Evolutionary conservation across 2,888 invertebrate genomes (phyloP).

Genomic region (Epinotia nisella): DNA sequence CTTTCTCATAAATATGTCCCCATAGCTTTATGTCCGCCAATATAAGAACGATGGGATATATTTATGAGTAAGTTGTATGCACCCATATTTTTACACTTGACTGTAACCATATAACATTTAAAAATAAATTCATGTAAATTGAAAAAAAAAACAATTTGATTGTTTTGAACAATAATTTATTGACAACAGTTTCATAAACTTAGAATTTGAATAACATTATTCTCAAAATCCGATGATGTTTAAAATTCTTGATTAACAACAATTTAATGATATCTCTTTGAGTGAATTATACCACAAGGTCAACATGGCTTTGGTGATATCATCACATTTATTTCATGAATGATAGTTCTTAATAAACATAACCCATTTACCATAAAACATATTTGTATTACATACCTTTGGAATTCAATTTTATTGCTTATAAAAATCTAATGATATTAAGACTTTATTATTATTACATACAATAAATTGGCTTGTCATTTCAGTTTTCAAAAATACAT

Average conservation of each 20-base stretch:
- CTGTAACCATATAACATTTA: no score
- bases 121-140: no score
- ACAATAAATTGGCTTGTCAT: conserved; percentile 30
- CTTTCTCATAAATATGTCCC: no score
- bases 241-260: conserved; percentile 37
- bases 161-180: conserved; percentile 58
- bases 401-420: conserved; percentile 35
- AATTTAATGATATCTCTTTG: conserved; percentile 34
- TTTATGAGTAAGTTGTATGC: no score
- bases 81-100: no score
- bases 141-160: background rate
- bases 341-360: conserved; percentile 9
- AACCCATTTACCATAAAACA: conserved; percentile 9
- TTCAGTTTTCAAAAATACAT: conserved; percentile 18
- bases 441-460: conserved; percentile 19
- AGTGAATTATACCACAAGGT: conserved; percentile 11
- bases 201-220: conserved; percentile 49
- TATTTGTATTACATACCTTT: conserved; percentile 31
- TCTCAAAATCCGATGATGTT: conserved; percentile 47
- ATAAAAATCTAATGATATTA: conserved; percentile 45
- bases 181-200: conserved; percentile 72
- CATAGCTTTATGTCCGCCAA: no score
- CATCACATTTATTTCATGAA: background rate
- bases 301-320: conserved; percentile 30
- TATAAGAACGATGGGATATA: no score